Percentiles rank a stretch among this genome's conserved stretches.
These are phyloP conservation scores for Thryonomys swinderianus DNA, from an alignment of 2,113 vertebrate genomes.

Conservation along the genomic window DNA sequence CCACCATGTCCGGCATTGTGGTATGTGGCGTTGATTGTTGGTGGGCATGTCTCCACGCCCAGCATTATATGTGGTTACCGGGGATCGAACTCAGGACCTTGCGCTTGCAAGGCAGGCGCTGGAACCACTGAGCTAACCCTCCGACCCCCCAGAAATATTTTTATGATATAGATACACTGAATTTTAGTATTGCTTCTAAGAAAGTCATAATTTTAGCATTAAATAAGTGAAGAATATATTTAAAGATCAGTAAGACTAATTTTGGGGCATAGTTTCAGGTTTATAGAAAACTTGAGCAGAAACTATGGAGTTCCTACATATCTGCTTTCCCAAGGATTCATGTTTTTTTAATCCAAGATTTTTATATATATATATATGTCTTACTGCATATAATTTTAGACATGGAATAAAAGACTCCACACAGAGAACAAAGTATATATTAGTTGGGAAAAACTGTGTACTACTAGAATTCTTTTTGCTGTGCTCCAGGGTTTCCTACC, in stretches of 20 bases:
- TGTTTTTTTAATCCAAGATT: not conserved
- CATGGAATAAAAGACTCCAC: not conserved
- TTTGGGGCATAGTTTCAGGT: not conserved
- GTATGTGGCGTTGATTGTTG: too few species aligned
- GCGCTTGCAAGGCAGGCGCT: too few species aligned
- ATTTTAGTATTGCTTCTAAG: slow-evolving; percentile 26
- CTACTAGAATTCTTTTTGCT: not conserved
- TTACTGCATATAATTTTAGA: not conserved
- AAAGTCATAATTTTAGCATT: not conserved
- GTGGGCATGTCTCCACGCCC: too few species aligned
- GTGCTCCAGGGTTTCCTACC: not conserved
- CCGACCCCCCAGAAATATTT: too few species aligned
- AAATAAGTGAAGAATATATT: slow-evolving; percentile 21
- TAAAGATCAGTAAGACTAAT: not conserved
- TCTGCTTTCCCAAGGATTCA: not conserved
- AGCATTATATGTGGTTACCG: too few species aligned
- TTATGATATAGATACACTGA: not conserved
- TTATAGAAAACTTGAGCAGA: slow-evolving; percentile 34
- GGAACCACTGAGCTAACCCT: too few species aligned
- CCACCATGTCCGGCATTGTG: too few species aligned
- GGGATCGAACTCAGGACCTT: too few species aligned
- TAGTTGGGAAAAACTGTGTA: not conserved
- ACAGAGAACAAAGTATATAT: not conserved
- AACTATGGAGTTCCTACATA: not conserved
- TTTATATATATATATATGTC: too few species aligned